Conservation (phyloP, 2,888 invertebrate species). For the Acanthosepion lycidas region DNA sequence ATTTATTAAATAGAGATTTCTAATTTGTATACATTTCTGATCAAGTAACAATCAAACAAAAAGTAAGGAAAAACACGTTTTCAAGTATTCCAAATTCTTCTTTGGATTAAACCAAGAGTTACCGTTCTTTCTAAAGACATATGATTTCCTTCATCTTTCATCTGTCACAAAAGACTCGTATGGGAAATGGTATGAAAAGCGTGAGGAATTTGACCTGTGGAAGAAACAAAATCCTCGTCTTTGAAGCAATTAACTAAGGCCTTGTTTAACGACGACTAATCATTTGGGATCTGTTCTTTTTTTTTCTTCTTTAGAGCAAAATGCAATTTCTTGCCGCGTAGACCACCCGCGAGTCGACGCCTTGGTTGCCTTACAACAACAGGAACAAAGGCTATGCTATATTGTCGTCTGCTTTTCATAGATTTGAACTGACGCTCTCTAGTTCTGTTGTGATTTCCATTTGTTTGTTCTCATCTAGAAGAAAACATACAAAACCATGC, state of each 20-base stretch:
- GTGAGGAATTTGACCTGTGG: background rate
- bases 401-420: slow-evolving; percentile 21
- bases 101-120: background rate
- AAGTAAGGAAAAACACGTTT: background rate
- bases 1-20: too few relatives aligned
- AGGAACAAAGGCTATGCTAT: background rate
- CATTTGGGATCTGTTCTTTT: slow-evolving; percentile 33
- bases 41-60: background rate
- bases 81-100: background rate
- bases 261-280: slow-evolving; percentile 7
- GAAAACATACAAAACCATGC: background rate
- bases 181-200: background rate
- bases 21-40: background rate
- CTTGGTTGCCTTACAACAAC: background rate
- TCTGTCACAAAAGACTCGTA: background rate
- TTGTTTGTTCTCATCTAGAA: background rate
- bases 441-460: background rate
- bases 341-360: slow-evolving; percentile 12
- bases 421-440: background rate
- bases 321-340: background rate
- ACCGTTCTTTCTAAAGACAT: background rate
- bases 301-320: background rate
- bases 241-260: background rate
- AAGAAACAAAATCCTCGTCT: background rate
- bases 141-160: background rate